phyloP scores from a whole-genome alignment of 2,888 invertebrate species.

The Apamea crenata region DNA sequence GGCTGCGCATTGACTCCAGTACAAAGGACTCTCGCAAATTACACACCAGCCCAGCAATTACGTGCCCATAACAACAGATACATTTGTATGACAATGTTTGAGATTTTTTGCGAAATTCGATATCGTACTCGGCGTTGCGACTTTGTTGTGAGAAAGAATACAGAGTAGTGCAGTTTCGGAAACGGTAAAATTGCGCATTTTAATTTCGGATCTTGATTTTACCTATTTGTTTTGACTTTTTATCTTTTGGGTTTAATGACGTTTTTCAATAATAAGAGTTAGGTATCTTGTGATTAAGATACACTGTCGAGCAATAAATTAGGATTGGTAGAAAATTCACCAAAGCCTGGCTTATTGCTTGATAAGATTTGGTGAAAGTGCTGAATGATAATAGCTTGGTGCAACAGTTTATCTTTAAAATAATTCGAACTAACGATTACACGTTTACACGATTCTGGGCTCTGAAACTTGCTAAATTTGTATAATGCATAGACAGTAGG shows the following conservation, averaged over 20 bases:
- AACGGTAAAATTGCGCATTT: constrained; percentile 28
- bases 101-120: constrained; percentile 86
- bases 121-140: constrained; percentile 70
- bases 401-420: background rate
- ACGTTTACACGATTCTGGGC: background rate
- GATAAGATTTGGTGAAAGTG: background rate
- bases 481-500: background rate
- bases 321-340: background rate
- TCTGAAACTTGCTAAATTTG: background rate
- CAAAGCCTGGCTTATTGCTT: background rate
- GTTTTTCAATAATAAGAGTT: background rate
- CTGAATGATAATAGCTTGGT: background rate
- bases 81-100: constrained; percentile 89
- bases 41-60: constrained; percentile 86
- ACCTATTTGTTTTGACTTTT: constrained; percentile 41
- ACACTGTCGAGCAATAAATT: background rate
- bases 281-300: constrained; percentile 2
- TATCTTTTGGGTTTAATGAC: background rate
- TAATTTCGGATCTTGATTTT: background rate
- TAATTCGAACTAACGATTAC: background rate
- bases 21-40: constrained; percentile 86
- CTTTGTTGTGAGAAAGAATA: constrained; percentile 65
- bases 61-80: constrained; percentile 86
- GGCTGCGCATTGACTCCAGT: constrained; percentile 76
- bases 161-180: constrained; percentile 48